Percentiles rank a stretch among this genome's conserved stretches.
Evolutionary conservation across 23 tunicate species (phyloP).

Genomic region (Pegea sp.): DNA sequence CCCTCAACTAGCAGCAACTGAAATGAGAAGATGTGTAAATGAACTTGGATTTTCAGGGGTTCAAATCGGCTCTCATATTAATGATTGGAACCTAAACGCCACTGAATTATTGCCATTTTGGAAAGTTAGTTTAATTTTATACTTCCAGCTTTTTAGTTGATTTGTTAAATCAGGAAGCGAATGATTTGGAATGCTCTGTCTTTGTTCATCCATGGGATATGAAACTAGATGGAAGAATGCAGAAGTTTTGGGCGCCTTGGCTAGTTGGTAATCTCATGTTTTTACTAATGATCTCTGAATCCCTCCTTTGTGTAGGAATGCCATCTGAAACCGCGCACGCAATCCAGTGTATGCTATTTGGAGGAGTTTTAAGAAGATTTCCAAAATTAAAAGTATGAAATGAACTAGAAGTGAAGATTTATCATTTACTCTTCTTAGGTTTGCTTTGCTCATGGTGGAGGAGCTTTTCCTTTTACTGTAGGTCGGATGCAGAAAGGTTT

Average conservation of each 20-base stretch:
- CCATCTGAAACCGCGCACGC: constrained; percentile 82
- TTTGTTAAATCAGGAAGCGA: constrained; percentile 16
- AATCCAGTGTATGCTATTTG: constrained; percentile 55
- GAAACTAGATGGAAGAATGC: constrained; percentile 60
- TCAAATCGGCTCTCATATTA: constrained; percentile 74
- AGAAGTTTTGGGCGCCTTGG: constrained; percentile 86
- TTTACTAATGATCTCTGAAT: neutral
- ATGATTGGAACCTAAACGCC: constrained; percentile 82
- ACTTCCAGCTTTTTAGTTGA: neutral
- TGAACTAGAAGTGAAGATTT: neutral
- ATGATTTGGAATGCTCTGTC: constrained; percentile 32
- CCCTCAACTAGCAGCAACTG: constrained; percentile 28
- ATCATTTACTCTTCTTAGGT: constrained; percentile 7
- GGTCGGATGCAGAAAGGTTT: constrained; percentile 73
- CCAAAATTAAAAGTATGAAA: constrained; percentile 52
- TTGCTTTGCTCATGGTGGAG: constrained; percentile 95
- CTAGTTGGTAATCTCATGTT: constrained; percentile 18
- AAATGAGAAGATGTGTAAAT: constrained; percentile 59
- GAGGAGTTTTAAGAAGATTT: constrained; percentile 57
- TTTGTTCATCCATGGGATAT: constrained; percentile 99
- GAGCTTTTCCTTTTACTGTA: constrained; percentile 61
- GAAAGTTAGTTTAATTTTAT: constrained; percentile 8
- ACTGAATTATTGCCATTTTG: constrained; percentile 36
- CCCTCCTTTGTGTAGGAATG: constrained; percentile 23
- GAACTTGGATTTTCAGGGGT: constrained; percentile 67